These are phyloP conservation scores for Pseudochaenichthys georgianus DNA, from an alignment of 2,797 vertebrate species.

Conservation along the genomic window DNA sequence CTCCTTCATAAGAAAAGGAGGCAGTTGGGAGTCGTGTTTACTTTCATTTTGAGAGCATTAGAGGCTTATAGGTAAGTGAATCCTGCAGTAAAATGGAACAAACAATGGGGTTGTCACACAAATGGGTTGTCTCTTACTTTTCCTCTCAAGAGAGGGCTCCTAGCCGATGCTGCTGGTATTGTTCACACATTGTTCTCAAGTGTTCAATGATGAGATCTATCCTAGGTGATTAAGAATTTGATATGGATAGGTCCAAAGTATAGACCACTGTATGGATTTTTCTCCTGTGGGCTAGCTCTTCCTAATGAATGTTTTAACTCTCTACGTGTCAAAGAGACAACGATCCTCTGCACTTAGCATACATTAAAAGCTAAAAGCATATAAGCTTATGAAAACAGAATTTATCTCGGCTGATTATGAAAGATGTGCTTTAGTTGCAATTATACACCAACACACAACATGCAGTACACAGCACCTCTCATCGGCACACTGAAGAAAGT, in stretches of 20 bases:
- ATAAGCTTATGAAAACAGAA: slow-evolving; percentile 48
- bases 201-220: slow-evolving; percentile 65
- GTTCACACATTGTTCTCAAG: slow-evolving; percentile 50
- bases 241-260: slow-evolving; percentile 50
- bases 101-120: slow-evolving; percentile 59
- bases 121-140: slow-evolving; percentile 19
- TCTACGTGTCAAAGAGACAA: slow-evolving; percentile 57
- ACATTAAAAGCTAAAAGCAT: slow-evolving; percentile 41
- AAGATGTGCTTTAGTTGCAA: slow-evolving; percentile 39
- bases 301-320: slow-evolving; percentile 70
- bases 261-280: slow-evolving; percentile 71
- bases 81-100: slow-evolving; percentile 62
- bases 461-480: slow-evolving; percentile 32
- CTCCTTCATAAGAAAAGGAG: slow-evolving; percentile 64
- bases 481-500: slow-evolving; percentile 47
- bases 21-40: slow-evolving; percentile 68
- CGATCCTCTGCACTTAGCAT: slow-evolving; percentile 53
- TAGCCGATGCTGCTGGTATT: slow-evolving; percentile 31
- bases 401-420: slow-evolving; percentile 17
- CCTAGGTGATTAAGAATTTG: slow-evolving; percentile 51
- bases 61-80: slow-evolving; percentile 52
- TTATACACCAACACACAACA: slow-evolving; percentile 31
- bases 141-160: neutral
- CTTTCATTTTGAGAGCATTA: slow-evolving; percentile 78
- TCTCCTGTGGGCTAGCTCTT: slow-evolving; percentile 56